These are phyloP conservation scores for Actinia equina DNA, from an alignment of 64 coral and sea anemone species.

Conservation along the genomic window DNA sequence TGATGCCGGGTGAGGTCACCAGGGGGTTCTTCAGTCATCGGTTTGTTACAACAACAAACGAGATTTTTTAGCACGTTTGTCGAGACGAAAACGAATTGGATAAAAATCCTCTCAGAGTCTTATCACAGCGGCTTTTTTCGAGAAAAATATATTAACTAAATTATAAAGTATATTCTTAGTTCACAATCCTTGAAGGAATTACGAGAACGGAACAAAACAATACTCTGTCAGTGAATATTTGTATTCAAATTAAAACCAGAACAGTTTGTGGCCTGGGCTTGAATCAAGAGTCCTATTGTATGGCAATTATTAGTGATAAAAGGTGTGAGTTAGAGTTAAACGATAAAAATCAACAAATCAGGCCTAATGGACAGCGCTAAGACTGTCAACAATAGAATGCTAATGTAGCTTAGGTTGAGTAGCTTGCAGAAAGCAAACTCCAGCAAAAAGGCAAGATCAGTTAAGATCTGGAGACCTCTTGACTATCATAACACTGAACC, in stretches of 20 bases:
- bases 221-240: background rate
- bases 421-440: conserved; percentile 11
- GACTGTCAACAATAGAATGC: conserved; percentile 33
- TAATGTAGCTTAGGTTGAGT: conserved; percentile 7
- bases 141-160: too few relatives aligned
- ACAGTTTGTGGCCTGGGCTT: conserved; percentile 2
- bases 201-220: background rate
- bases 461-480: background rate
- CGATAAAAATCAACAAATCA: conserved; percentile 34
- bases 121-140: too few relatives aligned
- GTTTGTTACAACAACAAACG: background rate
- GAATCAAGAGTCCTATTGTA: background rate
- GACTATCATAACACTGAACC: background rate
- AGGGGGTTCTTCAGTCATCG: background rate
- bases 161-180: background rate
- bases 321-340: conserved; percentile 10
- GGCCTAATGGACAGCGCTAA: conserved; percentile 14
- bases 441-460: background rate
- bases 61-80: too few relatives aligned
- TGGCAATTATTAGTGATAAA: conserved; percentile 12
- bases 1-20: background rate
- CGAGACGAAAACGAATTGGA: background rate
- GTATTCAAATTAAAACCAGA: conserved; percentile 4
- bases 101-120: background rate
- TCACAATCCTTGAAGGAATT: background rate